A percentile compares a stretch with the other conserved stretches of the same genome.
phyloP scores from a whole-genome alignment of 2,888 invertebrate genomes.

The Alloplasta piceator region DNA sequence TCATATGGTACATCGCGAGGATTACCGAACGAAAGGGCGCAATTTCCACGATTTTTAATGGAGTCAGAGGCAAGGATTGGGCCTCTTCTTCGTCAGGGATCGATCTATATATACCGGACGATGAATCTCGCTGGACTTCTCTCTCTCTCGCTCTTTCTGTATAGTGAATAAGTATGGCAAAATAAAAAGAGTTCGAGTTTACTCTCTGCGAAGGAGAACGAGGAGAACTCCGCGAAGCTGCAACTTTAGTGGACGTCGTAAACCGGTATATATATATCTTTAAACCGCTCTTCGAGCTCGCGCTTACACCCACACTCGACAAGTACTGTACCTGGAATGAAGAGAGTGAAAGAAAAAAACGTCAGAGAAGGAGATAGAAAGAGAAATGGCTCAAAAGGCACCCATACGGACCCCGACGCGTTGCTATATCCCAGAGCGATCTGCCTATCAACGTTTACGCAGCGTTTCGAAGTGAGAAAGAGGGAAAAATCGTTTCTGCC shows the following conservation, averaged over 20 bases:
- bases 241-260: conserved; percentile 82
- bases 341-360: conserved; percentile 58
- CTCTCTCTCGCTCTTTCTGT: conserved; percentile 4
- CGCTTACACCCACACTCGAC: conserved; percentile 66
- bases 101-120: background rate
- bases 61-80: background rate
- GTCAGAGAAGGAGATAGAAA: conserved; percentile 69
- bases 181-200: conserved; percentile 77
- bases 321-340: too few species aligned
- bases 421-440: conserved; percentile 75
- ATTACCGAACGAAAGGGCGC: conserved; percentile 2
- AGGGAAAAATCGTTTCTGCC: conserved; percentile 61
- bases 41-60: background rate
- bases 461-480: conserved; percentile 65
- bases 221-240: conserved; percentile 66
- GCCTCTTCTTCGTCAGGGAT: background rate
- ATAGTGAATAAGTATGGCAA: conserved; percentile 33
- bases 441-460: conserved; percentile 79
- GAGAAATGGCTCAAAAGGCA: conserved; percentile 52
- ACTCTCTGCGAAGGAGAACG: conserved; percentile 65
- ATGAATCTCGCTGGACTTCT: conserved; percentile 28
- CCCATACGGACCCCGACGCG: conserved; percentile 52
- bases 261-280: conserved; percentile 78
- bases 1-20: background rate
- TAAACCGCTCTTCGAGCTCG: conserved; percentile 75